Conservation (phyloP, 2,797 vertebrate genomes). For the Neosilurus mollespiculum region DNA sequence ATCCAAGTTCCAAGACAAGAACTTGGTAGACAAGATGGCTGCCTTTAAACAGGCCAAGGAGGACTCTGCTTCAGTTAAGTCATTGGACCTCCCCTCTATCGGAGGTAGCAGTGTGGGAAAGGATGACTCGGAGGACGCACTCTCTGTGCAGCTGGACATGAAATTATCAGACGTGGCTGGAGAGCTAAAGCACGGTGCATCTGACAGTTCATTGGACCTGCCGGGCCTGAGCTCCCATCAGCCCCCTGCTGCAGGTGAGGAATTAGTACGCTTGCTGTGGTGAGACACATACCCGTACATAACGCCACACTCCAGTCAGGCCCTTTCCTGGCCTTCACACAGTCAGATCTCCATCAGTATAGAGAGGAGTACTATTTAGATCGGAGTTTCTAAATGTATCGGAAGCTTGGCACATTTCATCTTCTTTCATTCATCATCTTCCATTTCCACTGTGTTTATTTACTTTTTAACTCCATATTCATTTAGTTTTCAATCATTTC, state of each 20-base stretch:
- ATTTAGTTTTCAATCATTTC: constrained; percentile 27
- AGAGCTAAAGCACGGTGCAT: constrained; percentile 98
- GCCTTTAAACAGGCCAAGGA: constrained; percentile 95
- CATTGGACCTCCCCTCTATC: constrained; percentile 95
- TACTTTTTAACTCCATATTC: constrained; percentile 10
- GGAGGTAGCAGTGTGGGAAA: constrained; percentile 95
- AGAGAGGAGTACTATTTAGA: constrained; percentile 27
- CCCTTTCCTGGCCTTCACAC: constrained; percentile 26
- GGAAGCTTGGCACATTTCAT: constrained; percentile 41
- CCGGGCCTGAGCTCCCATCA: constrained; percentile 95
- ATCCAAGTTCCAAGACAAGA: constrained; percentile 90
- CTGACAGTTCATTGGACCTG: constrained; percentile 99
- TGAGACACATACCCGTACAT: constrained; percentile 65
- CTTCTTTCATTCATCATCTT: constrained; percentile 56
- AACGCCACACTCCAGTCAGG: constrained; percentile 10
- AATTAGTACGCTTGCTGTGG: constrained; percentile 99
- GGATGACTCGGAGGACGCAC: constrained; percentile 96
- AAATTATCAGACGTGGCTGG: constrained; percentile 96
- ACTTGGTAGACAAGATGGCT: constrained; percentile 87
- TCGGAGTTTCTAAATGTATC: constrained; percentile 25
- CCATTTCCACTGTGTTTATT: constrained; percentile 24
- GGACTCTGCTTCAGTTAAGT: constrained; percentile 95
- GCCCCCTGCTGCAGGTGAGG: constrained; percentile 98
- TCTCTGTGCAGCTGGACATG: constrained; percentile 99
- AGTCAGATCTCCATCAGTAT: constrained; percentile 22